Evolutionary conservation across 2,888 invertebrate genomes (phyloP), one percentile per base, ranked within the genome.

Genomic region (Pilophorus perplexus): DNA sequence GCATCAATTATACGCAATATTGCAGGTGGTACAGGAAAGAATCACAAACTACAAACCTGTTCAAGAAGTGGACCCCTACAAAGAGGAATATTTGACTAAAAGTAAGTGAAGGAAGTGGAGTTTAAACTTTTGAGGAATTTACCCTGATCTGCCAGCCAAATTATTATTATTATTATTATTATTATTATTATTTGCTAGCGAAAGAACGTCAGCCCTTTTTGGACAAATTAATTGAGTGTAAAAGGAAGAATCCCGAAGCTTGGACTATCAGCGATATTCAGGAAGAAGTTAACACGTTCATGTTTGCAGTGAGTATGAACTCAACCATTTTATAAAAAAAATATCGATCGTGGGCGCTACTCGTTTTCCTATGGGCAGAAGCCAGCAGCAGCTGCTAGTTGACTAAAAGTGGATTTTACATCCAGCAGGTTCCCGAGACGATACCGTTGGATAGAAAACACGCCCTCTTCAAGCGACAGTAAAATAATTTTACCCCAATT

Each of bases 241-340:
- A 44, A 3, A 25, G 22, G 8, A 40, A 25, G 8, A 18, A 59
- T 16, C 59, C 59, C 6, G 59, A 28, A 8, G 23, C 14, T 2
- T 59, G 59, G 59, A 59, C 8, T 12, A 25, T 14, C 1, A 23
- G 25, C 6, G 59, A 59, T 12, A 42, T 59, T n/a, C 59, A 59
- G 14, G 59, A 59, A n/a, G n/a, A n/a, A n/a, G n/a, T n/a, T n/a
- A n/a, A n/a, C n/a, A n/a, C n/a, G n/a, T n/a, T n/a, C n/a, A 23
- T 59, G 40, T 59, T 59, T 40, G 59, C 59, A 5, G 59, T 59
- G 16, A 37, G 55, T 38, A 6, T 33, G 33, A 33, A 33, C 6
- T 8, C 33, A 33, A 33, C 6, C 10, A 10, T 33, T 33, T 8
- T 33, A n/a, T n/a, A n/a, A n/a, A n/a, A n/a, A n/a, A 8, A 33